A percentile compares a stretch with the other conserved stretches of the same genome.
Conservation (phyloP, 1,140 invertebrate species). For the Cotesia vestalis region DNA sequence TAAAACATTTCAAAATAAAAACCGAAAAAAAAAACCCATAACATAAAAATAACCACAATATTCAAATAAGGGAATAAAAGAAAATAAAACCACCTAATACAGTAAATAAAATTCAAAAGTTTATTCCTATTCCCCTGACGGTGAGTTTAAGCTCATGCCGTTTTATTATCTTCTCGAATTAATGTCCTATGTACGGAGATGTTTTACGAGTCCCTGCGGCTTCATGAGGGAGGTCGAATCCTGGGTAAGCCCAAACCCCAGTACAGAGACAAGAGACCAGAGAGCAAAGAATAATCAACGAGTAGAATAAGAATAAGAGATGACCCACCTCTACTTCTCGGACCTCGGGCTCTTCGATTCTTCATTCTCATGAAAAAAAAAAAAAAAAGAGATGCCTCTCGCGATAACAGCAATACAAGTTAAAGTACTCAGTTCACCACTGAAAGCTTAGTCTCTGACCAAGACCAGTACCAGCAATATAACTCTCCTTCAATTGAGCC, state of each 20-base stretch:
- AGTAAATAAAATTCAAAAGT: no score
- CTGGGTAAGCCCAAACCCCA: neutral
- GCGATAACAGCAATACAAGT: neutral
- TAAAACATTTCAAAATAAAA: no score
- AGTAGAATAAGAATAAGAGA: slow-evolving; percentile 9
- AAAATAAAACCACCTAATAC: no score
- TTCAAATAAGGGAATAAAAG: no score
- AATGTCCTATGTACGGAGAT: slow-evolving; percentile 4
- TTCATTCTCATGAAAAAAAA: neutral
- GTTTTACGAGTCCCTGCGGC: slow-evolving; percentile 24
- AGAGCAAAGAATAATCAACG: no score
- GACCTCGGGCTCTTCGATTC: slow-evolving; percentile 10
- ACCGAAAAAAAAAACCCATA: no score
- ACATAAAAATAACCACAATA: no score
- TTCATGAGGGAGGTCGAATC: slow-evolving; percentile 25
- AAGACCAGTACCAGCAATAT: no score
- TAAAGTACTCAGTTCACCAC: neutral
- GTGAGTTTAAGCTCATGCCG: no score
- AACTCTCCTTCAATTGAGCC: neutral
- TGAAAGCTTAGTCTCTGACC: no score
- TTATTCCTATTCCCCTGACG: no score
- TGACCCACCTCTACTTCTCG: neutral
- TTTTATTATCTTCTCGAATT: slow-evolving; percentile 19
- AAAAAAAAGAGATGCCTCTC: neutral
- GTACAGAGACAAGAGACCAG: no score